Conservation (phyloP, 2,888 invertebrate species). For the Hofmannophila pseudospretella region DNA sequence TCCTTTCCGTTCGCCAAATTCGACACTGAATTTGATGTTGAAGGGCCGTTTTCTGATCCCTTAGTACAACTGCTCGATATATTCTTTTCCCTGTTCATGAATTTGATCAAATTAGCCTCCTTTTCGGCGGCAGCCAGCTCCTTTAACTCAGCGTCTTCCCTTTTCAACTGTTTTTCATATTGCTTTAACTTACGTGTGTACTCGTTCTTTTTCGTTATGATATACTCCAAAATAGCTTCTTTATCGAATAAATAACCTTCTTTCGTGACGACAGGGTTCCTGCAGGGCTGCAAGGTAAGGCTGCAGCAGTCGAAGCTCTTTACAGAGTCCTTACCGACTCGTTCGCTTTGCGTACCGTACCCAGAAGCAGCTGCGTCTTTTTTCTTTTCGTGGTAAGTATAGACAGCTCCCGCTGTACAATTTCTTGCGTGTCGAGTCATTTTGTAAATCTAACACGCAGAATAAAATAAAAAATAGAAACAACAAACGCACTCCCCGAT, state of each 20-base stretch:
- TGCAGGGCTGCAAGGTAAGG: constrained; percentile 96
- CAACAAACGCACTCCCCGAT: too few species aligned
- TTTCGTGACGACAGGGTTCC: constrained; percentile 88
- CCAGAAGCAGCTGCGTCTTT: constrained; percentile 97
- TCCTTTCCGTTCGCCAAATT: constrained; percentile 88
- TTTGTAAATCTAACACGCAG: too few species aligned
- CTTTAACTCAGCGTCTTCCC: constrained; percentile 83
- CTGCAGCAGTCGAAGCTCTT: constrained; percentile 98
- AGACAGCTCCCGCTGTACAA: constrained; percentile 98
- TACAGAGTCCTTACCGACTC: constrained; percentile 96
- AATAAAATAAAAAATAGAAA: too few species aligned
- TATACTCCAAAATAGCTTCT: constrained; percentile 96
- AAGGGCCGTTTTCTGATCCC: constrained; percentile 22
- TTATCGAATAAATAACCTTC: constrained; percentile 98
- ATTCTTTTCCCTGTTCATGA: constrained; percentile 89
- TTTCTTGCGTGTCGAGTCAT: constrained; percentile 99
- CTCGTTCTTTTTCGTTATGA: constrained; percentile 95
- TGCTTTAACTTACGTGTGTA: constrained; percentile 93
- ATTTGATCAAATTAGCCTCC: constrained; percentile 85
- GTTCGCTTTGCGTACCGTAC: constrained; percentile 90
- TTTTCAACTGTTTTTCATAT: constrained; percentile 91
- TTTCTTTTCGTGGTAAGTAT: constrained; percentile 98
- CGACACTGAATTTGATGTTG: constrained; percentile 79
- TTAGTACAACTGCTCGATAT: constrained; percentile 73
- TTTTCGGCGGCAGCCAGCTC: constrained; percentile 86